Conservation (phyloP, 2,888 invertebrate genomes). For the Eurytoma adleriae region DNA sequence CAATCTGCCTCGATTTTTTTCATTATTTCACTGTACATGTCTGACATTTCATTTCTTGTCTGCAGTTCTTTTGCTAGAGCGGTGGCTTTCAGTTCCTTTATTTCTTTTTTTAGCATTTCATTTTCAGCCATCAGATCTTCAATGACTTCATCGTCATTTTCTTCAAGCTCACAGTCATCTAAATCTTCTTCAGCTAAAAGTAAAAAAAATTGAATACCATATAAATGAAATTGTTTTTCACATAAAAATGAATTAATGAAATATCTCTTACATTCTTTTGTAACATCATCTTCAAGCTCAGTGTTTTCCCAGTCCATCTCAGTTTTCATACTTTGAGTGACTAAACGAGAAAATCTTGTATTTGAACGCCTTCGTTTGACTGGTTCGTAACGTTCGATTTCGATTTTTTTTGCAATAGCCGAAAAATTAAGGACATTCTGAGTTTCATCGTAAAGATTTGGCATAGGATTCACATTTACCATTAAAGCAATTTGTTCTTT, state of each 20-base stretch:
- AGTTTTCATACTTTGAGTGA: slow-evolving; percentile 67
- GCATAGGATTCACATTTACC: slow-evolving; percentile 90
- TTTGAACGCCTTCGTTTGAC: slow-evolving; percentile 59
- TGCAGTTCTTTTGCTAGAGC: slow-evolving; percentile 66
- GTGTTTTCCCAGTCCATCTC: slow-evolving; percentile 70
- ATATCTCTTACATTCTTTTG: slow-evolving; percentile 54
- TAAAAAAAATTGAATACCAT: not conserved
- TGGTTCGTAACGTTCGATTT: slow-evolving; percentile 65
- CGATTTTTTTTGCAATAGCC: slow-evolving; percentile 86
- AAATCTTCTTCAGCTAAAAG: slow-evolving; percentile 40
- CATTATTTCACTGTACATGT: slow-evolving; percentile 67
- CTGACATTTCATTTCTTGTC: slow-evolving; percentile 70
- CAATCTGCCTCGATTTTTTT: slow-evolving; percentile 67
- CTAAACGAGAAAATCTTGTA: slow-evolving; percentile 70
- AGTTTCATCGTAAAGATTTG: slow-evolving; percentile 89
- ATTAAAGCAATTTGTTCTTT: slow-evolving; percentile 87
- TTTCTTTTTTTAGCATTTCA: slow-evolving; percentile 66
- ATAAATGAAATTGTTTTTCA: not conserved
- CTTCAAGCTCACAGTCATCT: slow-evolving; percentile 49
- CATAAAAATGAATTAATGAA: slow-evolving; percentile 12
- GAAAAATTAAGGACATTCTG: slow-evolving; percentile 91
- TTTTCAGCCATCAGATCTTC: slow-evolving; percentile 68
- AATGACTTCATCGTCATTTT: slow-evolving; percentile 63
- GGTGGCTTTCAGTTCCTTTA: slow-evolving; percentile 64
- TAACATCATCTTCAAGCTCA: slow-evolving; percentile 55